Conservation (phyloP, 1,140 invertebrate genomes). For the Drosophila orosa region DNA sequence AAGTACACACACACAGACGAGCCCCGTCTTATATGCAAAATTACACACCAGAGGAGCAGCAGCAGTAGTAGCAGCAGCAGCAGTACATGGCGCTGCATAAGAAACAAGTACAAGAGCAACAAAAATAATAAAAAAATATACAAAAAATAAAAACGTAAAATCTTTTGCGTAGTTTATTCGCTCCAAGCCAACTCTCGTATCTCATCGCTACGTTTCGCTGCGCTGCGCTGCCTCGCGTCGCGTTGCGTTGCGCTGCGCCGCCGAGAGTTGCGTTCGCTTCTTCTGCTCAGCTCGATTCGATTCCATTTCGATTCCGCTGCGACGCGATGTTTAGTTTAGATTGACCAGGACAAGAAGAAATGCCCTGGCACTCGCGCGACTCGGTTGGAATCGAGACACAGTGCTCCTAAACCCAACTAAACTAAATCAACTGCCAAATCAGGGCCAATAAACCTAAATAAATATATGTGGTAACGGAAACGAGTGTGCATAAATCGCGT, state of each 20-base stretch:
- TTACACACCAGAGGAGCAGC: constrained; percentile 21
- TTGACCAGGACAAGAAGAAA: constrained; percentile 67
- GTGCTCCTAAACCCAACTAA: constrained; percentile 26
- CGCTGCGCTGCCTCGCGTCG: constrained; percentile 45
- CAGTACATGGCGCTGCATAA: constrained; percentile 38
- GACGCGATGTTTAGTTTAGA: constrained; percentile 62
- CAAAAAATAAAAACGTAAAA: constrained; percentile 63
- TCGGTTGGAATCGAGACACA: constrained; percentile 46
- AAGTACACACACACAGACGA: constrained; percentile 28
- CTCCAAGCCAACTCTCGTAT: constrained; percentile 54
- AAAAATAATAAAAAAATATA: constrained; percentile 46
- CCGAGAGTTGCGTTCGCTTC: constrained; percentile 43
- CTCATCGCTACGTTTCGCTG: constrained; percentile 67
- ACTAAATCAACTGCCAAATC: constrained; percentile 31
- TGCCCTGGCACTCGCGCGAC: constrained; percentile 65
- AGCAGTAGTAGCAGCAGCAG: constrained; percentile 12
- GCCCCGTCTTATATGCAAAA: constrained; percentile 29
- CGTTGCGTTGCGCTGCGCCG: constrained; percentile 39
- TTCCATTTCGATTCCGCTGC: constrained; percentile 37
- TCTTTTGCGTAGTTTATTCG: constrained; percentile 77
- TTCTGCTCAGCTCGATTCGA: constrained; percentile 39
- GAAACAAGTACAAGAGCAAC: constrained; percentile 40
- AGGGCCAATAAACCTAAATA: constrained; percentile 19
- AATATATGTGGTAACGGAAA: constrained; percentile 30
- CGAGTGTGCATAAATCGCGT: constrained; percentile 45